Evolutionary conservation across 2,113 vertebrate species (phyloP).

Genomic region (Trematocara stigmaticum): DNA sequence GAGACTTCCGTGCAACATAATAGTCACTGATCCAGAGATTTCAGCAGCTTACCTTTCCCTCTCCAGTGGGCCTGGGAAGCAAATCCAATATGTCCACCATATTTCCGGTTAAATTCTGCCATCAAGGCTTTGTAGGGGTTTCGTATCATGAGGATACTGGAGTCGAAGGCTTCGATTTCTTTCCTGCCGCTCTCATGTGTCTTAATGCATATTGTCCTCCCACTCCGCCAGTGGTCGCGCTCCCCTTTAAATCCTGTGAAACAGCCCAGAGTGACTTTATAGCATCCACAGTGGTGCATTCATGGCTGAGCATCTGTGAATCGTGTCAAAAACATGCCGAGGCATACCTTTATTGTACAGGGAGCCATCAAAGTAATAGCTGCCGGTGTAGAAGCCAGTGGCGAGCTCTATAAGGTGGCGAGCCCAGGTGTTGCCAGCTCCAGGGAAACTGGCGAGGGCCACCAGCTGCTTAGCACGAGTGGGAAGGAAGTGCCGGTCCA

Average conservation of each 20-base stretch:
- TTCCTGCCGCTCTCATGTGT: conserved; percentile 94
- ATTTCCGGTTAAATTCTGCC: conserved; percentile 98
- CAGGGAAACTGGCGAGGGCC: conserved; percentile 93
- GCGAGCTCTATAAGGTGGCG: conserved; percentile 94
- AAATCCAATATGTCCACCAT: conserved; percentile 93
- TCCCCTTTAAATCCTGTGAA: conserved; percentile 92
- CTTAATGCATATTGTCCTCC: conserved; percentile 92
- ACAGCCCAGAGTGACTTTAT: neutral
- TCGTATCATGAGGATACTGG: conserved; percentile 88
- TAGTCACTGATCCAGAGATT: neutral
- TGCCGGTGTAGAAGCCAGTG: conserved; percentile 94
- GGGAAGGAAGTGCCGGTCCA: conserved; percentile 90
- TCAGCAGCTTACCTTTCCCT: conserved; percentile 83
- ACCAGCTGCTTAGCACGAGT: conserved; percentile 81
- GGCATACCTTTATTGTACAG: conserved; percentile 95
- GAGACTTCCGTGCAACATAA: neutral
- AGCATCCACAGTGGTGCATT: neutral
- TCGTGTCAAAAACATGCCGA: neutral
- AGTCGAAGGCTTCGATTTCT: conserved; percentile 91
- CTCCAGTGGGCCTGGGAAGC: conserved; percentile 93
- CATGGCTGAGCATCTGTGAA: neutral
- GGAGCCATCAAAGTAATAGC: conserved; percentile 96
- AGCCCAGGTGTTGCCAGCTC: conserved; percentile 96
- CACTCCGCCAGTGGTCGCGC: conserved; percentile 92
- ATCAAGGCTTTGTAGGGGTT: conserved; percentile 97